Base-by-base conservation (phyloP, 2,113 vertebrate species). In the Elanus axillaris region DNA sequence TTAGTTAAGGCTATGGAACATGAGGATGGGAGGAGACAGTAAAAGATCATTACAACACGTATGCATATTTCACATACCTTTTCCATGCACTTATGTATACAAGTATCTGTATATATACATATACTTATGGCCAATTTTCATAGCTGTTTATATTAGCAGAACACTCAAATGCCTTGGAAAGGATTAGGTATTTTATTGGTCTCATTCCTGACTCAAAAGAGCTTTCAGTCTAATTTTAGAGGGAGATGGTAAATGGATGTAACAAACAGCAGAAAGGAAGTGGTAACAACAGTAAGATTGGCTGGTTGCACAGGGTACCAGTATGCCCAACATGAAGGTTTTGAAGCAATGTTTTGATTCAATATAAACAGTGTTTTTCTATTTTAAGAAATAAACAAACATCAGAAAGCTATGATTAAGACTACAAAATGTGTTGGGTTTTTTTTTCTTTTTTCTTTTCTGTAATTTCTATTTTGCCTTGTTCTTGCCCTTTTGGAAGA, bases 331-430 rank as follows among this genome's bases (percentile, higher is more conserved):
- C 73, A 34, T 12, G 67, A 89, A 78, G 10, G 27, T 85, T 93
- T 68, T 40, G 45, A 79, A 94, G 55, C 52, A 58, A 34, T 56
- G 47, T 74, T 95, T 91, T 94, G 34, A 93, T 85, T 93, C 56
- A 59, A 32, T 56, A 64, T 52, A 93, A 94, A 95, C 48, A 64
- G 42, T 58, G 38, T 20, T 88, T 87, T 66, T 76, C 66, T 95
- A 80, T 97, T 85, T 93, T 82, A 82, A 93, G 93, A 87, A 76
- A 78, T 32, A 91, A 89, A 75, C 68, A 75, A 88, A 1, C 25
- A 85, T 48, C 34, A 62, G 76, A 92, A 88, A 80, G 71, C 88
- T 96, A 93, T 94, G 47, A 95, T 93, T 97, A 93, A 92, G 88
- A 92, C 47, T 93, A 50, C 67, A 94, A 93, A 86, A 92, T 84